Evolutionary conservation across 1,140 invertebrate genomes (phyloP).

Genomic region (Forficula auricularia): DNA sequence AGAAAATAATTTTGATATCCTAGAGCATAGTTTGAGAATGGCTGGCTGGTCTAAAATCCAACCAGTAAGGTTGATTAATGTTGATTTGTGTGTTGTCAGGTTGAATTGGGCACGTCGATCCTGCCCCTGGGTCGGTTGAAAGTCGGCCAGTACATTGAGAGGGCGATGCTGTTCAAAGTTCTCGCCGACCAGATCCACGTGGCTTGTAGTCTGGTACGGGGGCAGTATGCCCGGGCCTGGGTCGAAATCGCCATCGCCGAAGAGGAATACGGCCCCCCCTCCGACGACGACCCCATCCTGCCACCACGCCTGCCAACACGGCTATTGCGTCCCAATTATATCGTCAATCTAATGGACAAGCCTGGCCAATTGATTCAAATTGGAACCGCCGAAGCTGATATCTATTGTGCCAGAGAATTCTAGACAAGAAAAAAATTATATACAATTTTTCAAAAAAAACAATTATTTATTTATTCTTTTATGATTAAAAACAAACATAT

Average conservation of each 20-base stretch:
- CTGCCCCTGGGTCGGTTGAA: constrained; percentile 37
- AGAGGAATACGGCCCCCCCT: constrained; percentile 19
- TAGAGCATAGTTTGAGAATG: no score
- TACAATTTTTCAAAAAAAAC: no score
- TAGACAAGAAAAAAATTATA: no score
- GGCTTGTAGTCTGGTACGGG: constrained; percentile 34
- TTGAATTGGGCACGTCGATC: constrained; percentile 20
- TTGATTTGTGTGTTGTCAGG: constrained; percentile 4
- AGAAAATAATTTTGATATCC: no score
- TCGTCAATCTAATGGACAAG: constrained; percentile 37
- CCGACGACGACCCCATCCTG: constrained; percentile 18
- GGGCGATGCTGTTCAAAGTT: constrained; percentile 45
- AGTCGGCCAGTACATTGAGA: constrained; percentile 39
- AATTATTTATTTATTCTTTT: no score
- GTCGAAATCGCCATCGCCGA: constrained; percentile 40
- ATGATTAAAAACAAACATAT: no score
- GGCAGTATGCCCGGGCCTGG: constrained; percentile 35
- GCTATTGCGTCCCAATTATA: constrained; percentile 35
- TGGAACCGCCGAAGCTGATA: constrained; percentile 23
- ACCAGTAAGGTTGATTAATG: no score
- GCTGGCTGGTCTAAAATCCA: no score
- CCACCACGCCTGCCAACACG: constrained; percentile 25
- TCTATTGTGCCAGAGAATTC: constrained; percentile 15
- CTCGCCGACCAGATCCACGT: constrained; percentile 40
- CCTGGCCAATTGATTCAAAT: constrained; percentile 33